Evolutionary conservation across 2,888 invertebrate species (phyloP), one percentile per base, ranked within the genome.

Genomic region (Dysmachus trigonus): DNA sequence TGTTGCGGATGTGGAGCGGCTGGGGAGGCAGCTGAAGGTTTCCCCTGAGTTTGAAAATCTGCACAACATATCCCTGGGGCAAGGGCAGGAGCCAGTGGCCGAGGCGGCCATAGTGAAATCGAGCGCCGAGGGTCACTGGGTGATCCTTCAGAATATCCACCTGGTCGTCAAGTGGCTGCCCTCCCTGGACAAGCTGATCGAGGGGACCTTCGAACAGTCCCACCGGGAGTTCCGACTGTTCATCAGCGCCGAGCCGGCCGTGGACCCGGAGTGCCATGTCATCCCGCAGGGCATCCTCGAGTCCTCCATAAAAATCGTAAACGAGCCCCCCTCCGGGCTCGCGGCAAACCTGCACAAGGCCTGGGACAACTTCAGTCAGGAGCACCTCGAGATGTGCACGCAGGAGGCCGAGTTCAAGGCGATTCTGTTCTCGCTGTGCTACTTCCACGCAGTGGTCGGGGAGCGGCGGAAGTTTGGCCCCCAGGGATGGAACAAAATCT

Each of bases 281-380:
- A 94, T 95, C 87, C 95, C 95, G 0, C 96, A 98, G 93, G 98
- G 98, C 53, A 96, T 99, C 89, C 92, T 99, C 74, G 98, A 99
- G 91, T 96, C 97, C 0, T 96, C 98, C 0, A 96, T 98, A 89
- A 99, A 99, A 93, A 98, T 99, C 87, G 98, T 98, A 1, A 98
- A 98, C 90, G 98, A 99, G 91, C 98, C 98, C 0, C 98, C 98
- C 0, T 96, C 96, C 2, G 98, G 99, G 15, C 98, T 99, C 96
- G 95, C 95, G 91, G 98, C 98, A 2, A 99, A 98, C 92, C 93
- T 99, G 72, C 98, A 98, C 91, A 98, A 98, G 93, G 96, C 98
- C 2, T 93, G 98, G 89, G 97, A 97, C 90, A 97, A 97, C 93
- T 99, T 98, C 92, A 96, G 93, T 89, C 98, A 98, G 92, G 98